Conservation (phyloP, 2,113 vertebrate species). For the Leptodactylus fuscus region DNA sequence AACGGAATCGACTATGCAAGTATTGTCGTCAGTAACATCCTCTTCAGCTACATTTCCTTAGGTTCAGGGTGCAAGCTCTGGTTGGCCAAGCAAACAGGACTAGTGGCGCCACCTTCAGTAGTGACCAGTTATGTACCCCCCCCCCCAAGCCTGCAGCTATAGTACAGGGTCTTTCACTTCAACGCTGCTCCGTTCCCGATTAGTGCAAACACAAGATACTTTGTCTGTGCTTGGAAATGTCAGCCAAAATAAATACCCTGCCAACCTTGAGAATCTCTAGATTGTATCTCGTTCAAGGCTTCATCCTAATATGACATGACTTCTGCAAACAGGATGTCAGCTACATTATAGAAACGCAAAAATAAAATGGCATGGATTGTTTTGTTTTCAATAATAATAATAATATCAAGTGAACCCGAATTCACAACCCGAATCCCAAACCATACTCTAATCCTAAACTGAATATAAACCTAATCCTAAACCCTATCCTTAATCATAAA, state of each 20-base stretch:
- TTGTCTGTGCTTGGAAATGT: slow-evolving; percentile 21
- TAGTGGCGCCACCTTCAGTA: background rate
- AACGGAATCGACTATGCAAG: no score
- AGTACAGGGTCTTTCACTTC: background rate
- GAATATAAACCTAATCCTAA: no score
- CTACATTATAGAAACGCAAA: background rate
- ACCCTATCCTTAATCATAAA: no score
- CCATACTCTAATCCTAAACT: no score
- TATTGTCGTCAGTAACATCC: no score
- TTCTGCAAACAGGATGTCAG: slow-evolving; percentile 3
- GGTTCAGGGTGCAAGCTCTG: no score
- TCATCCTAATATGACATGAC: background rate
- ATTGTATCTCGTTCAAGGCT: slow-evolving; percentile 18
- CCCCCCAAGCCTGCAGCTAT: background rate
- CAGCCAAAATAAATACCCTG: slow-evolving; percentile 27
- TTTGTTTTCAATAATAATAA: no score
- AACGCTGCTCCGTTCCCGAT: background rate
- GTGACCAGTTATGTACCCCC: background rate
- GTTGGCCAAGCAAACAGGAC: background rate
- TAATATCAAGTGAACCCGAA: no score
- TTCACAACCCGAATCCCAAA: no score
- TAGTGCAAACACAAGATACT: slow-evolving; percentile 16
- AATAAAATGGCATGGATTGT: background rate
- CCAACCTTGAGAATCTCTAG: slow-evolving; percentile 18
- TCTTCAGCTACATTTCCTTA: no score